Evolutionary conservation across 2,888 invertebrate species (phyloP).

Genomic region (Lutraria lutraria): DNA sequence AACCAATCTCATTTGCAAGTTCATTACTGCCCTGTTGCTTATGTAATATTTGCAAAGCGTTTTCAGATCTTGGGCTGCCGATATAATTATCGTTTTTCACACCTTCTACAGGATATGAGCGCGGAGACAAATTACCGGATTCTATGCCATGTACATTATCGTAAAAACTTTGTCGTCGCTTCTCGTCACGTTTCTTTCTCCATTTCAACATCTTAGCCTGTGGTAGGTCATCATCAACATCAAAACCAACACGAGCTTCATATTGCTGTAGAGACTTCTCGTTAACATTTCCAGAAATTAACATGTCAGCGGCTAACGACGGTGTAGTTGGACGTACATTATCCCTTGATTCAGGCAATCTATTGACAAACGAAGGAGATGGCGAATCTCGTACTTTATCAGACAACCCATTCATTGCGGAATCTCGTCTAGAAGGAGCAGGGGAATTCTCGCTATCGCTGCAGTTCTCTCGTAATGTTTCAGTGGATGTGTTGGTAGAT

Average conservation of each 20-base stretch:
- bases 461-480: slow-evolving; percentile 78
- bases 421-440: slow-evolving; percentile 73
- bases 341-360: slow-evolving; percentile 53
- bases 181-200: slow-evolving; percentile 75
- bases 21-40: slow-evolving; percentile 76
- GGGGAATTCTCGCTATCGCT: slow-evolving; percentile 80
- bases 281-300: slow-evolving; percentile 64
- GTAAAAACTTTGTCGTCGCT: slow-evolving; percentile 77
- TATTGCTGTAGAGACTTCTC: slow-evolving; percentile 47
- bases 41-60: slow-evolving; percentile 63
- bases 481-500: slow-evolving; percentile 83
- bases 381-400: slow-evolving; percentile 42
- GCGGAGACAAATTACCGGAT: slow-evolving; percentile 71
- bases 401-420: slow-evolving; percentile 47
- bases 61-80: slow-evolving; percentile 70
- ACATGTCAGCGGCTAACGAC: slow-evolving; percentile 37
- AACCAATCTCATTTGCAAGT: slow-evolving; percentile 79
- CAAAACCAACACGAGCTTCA: slow-evolving; percentile 58
- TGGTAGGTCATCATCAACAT: slow-evolving; percentile 77
- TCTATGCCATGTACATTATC: slow-evolving; percentile 80
- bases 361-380: slow-evolving; percentile 59
- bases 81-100: slow-evolving; percentile 57
- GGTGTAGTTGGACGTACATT: slow-evolving; percentile 50
- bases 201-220: slow-evolving; percentile 77
- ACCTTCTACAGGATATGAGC: slow-evolving; percentile 44